Conservation (phyloP, 2,113 vertebrate species). For the Tachysurus fulvidraco region DNA sequence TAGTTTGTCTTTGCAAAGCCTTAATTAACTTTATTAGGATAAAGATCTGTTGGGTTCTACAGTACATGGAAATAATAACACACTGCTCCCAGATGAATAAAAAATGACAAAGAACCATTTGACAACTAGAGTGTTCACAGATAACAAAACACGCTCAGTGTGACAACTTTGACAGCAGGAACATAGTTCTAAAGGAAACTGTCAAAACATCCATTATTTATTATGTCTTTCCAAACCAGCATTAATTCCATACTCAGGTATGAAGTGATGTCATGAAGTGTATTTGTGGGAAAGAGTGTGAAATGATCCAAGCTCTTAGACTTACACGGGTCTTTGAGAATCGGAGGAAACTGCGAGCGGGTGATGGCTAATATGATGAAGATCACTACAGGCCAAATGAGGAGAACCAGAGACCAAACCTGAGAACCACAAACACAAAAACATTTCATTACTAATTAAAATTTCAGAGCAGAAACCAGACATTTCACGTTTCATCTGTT, state of each 20-base stretch:
- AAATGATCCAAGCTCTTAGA: constrained; percentile 45
- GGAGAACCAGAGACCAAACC: constrained; percentile 88
- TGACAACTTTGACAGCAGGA: neutral
- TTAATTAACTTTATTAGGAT: too few species aligned
- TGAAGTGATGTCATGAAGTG: neutral
- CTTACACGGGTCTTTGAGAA: constrained; percentile 81
- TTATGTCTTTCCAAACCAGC: too few species aligned
- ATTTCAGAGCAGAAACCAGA: neutral
- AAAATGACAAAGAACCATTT: too few species aligned
- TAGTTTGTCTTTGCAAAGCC: too few species aligned
- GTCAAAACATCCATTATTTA: neutral
- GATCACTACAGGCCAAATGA: constrained; percentile 89
- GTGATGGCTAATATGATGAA: constrained; percentile 92
- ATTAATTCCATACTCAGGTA: neutral
- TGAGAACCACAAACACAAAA: constrained; percentile 70
- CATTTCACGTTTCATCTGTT: neutral
- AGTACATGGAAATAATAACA: too few species aligned
- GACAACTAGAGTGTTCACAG: too few species aligned
- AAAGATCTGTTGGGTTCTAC: too few species aligned
- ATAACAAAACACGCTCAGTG: neutral
- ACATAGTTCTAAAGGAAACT: neutral
- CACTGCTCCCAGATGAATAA: too few species aligned
- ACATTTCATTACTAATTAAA: neutral
- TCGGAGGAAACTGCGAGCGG: constrained; percentile 82
- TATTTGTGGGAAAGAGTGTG: neutral